Evolutionary conservation across 2,888 invertebrate genomes (phyloP).

Genomic region (Tortricodes alternella): DNA sequence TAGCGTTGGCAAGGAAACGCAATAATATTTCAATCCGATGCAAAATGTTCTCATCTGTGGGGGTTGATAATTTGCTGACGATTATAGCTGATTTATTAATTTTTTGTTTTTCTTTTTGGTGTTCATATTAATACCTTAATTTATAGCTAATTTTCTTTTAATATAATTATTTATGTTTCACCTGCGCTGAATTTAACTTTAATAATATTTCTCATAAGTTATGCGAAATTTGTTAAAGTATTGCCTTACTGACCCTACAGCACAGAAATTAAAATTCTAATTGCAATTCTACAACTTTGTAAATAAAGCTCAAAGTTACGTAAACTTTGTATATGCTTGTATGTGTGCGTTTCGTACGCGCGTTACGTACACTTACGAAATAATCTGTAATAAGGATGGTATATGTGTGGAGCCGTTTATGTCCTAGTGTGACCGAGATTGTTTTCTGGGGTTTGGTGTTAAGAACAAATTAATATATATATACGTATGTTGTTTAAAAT

Average conservation of each 20-base stretch:
- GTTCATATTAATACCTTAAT: too few relatives aligned
- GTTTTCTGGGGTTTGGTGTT: background rate
- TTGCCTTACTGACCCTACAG: slow-evolving; percentile 37
- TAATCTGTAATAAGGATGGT: slow-evolving; percentile 22
- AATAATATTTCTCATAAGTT: too few relatives aligned
- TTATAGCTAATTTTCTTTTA: too few relatives aligned
- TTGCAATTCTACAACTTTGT: slow-evolving; percentile 36
- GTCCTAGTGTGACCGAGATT: slow-evolving; percentile 56
- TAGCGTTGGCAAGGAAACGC: slow-evolving; percentile 52
- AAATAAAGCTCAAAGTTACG: slow-evolving; percentile 40
- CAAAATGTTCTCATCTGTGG: background rate
- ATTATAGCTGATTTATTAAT: too few relatives aligned
- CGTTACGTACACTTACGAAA: slow-evolving; percentile 25
- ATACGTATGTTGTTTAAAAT: background rate
- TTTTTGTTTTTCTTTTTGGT: too few relatives aligned
- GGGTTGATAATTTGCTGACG: too few relatives aligned
- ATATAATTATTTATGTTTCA: too few relatives aligned
- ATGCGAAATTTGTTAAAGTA: background rate
- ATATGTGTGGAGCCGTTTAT: slow-evolving; percentile 45
- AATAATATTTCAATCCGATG: background rate
- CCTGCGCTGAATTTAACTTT: too few relatives aligned
- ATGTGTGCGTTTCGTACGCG: slow-evolving; percentile 7
- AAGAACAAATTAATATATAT: background rate
- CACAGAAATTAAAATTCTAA: slow-evolving; percentile 30
- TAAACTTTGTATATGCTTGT: slow-evolving; percentile 3